phyloP scores from a whole-genome alignment of 2,888 invertebrate species.

The Torymus auratus region DNA sequence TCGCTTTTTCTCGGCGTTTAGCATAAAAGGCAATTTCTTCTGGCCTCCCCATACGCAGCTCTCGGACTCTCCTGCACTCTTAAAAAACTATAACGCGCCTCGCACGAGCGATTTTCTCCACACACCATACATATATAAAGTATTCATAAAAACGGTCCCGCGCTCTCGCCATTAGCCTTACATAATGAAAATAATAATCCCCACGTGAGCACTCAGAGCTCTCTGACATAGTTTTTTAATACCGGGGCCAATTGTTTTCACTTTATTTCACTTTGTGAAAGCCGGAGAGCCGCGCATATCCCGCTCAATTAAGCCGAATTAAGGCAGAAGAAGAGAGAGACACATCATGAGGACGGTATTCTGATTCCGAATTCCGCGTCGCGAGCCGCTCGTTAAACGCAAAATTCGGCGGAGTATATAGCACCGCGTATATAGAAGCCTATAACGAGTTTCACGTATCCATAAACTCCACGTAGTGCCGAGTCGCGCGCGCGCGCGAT shows the following conservation, averaged over 20 bases:
- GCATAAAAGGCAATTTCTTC: too few relatives aligned
- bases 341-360: not conserved
- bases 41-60: too few relatives aligned
- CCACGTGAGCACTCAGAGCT: not conserved
- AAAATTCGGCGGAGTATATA: not conserved
- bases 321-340: not conserved
- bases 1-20: too few relatives aligned
- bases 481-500: not conserved
- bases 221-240: slow-evolving; percentile 37
- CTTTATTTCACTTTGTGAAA: slow-evolving; percentile 53
- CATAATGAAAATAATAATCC: slow-evolving; percentile 5
- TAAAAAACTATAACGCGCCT: too few relatives aligned
- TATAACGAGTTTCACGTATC: slow-evolving; percentile 1
- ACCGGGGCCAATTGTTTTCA: slow-evolving; percentile 49
- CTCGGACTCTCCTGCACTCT: too few relatives aligned
- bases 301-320: slow-evolving; percentile 37
- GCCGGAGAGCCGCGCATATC: slow-evolving; percentile 26
- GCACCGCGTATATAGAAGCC: slow-evolving; percentile 9
- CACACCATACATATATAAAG: too few relatives aligned
- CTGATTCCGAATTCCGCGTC: slow-evolving; percentile 52
- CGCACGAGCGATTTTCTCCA: too few relatives aligned
- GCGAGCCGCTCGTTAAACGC: slow-evolving; percentile 45
- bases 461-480: too few relatives aligned
- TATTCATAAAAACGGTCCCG: not conserved
- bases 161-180: not conserved